Conservation (phyloP, 2,797 vertebrate species). For the Picus viridis region DNA sequence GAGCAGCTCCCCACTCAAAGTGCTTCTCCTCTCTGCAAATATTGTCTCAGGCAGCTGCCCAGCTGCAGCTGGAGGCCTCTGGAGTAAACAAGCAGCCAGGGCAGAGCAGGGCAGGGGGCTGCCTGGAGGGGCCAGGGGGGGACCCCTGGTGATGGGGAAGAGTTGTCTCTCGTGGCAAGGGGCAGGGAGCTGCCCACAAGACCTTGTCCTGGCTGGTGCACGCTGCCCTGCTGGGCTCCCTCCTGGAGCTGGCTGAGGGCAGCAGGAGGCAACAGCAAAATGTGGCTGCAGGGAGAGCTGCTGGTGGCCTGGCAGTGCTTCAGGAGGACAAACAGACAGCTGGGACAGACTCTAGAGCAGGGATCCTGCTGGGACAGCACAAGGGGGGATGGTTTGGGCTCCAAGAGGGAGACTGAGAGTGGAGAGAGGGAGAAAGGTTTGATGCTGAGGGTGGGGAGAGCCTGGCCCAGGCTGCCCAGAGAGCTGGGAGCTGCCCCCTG, state of each 20-base stretch:
- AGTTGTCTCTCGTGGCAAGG: rapidly evolving
- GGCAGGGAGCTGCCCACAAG: not conserved
- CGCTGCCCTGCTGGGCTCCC: rapidly evolving
- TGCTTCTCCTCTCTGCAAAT: not conserved
- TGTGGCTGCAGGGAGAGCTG: no score
- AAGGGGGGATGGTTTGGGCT: not conserved
- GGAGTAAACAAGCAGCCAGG: not conserved
- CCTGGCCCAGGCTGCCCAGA: not conserved
- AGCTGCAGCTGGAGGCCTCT: not conserved
- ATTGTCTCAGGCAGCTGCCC: not conserved
- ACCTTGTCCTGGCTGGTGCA: rapidly evolving
- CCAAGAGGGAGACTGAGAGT: not conserved
- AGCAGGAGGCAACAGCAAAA: no score
- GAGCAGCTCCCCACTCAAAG: not conserved
- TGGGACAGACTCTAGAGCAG: not conserved
- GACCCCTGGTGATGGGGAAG: not conserved
- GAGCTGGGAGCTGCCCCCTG: no score
- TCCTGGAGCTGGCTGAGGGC: not conserved
- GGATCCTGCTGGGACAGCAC: not conserved
- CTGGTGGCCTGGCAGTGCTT: no score
- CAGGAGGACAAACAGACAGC: not conserved
- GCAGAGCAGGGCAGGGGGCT: not conserved
- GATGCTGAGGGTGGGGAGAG: not conserved
- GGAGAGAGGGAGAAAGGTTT: not conserved
- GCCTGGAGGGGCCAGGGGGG: rapidly evolving